A percentile compares a stretch with the other conserved stretches of the same genome.
Conservation (phyloP, 2,888 invertebrate species). For the Epiblema foenella region DNA sequence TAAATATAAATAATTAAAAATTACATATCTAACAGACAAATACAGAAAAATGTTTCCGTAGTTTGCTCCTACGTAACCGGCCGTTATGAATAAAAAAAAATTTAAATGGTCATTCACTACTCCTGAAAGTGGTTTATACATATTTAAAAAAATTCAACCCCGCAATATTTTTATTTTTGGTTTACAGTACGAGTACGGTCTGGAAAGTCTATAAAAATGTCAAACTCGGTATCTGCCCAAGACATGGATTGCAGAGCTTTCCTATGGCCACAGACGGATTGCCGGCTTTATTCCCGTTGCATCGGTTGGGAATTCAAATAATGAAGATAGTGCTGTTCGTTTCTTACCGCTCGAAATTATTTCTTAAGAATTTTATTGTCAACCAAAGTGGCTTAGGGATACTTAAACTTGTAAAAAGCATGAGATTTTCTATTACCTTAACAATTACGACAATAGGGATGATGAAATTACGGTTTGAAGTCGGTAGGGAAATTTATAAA, state of each 20-base stretch:
- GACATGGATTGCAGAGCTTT: slow-evolving; percentile 37
- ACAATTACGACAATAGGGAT: no score
- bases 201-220: slow-evolving; percentile 15
- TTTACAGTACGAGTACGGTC: neutral
- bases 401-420: neutral
- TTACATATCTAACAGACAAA: no score
- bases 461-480: no score
- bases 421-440: neutral
- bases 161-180: neutral
- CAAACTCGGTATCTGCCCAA: slow-evolving; percentile 29
- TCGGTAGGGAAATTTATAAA: no score
- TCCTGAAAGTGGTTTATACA: no score
- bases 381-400: neutral
- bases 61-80: no score
- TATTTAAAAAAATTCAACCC: neutral
- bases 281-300: slow-evolving; percentile 27
- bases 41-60: no score
- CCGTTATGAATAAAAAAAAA: no score
- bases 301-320: neutral
- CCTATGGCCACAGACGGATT: slow-evolving; percentile 36
- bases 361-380: neutral
- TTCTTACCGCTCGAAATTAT: neutral
- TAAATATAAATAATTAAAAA: no score
- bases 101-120: no score
- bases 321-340: neutral